Conservation (phyloP, 1,140 invertebrate species). For the Caenorhabditis briggsae region DNA sequence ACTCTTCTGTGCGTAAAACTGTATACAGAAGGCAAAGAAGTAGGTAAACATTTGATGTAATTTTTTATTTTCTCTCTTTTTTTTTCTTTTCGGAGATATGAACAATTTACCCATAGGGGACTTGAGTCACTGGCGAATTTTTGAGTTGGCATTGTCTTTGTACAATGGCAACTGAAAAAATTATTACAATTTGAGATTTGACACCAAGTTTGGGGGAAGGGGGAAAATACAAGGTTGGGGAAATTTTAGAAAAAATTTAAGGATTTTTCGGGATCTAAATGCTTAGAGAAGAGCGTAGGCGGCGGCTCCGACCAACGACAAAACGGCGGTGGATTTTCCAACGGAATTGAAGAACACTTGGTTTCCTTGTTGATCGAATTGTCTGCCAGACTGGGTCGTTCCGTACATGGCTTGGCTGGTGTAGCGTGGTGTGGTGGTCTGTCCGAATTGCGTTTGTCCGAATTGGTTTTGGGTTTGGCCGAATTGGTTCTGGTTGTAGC, state of each 20-base stretch:
- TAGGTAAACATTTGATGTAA: too few species aligned
- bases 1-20: too few species aligned
- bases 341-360: conserved; percentile 38
- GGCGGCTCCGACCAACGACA: conserved; percentile 18
- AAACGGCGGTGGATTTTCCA: neutral
- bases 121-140: neutral
- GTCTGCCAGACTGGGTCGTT: conserved; percentile 12
- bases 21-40: too few species aligned
- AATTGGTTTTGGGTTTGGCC: conserved; percentile 14
- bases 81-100: too few species aligned
- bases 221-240: too few species aligned
- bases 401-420: conserved; percentile 36
- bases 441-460: conserved; percentile 24
- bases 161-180: neutral
- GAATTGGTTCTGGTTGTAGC: conserved; percentile 18
- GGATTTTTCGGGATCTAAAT: neutral
- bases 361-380: conserved; percentile 28
- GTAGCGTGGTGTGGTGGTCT: conserved; percentile 31
- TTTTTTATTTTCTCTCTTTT: too few species aligned
- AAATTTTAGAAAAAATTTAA: too few species aligned
- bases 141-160: conserved; percentile 5
- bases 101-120: too few species aligned
- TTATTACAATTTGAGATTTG: too few species aligned
- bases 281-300: conserved; percentile 33
- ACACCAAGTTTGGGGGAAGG: too few species aligned